Evolutionary conservation across 1,140 invertebrate species (phyloP).

Genomic region (Notospermus geniculatus): DNA sequence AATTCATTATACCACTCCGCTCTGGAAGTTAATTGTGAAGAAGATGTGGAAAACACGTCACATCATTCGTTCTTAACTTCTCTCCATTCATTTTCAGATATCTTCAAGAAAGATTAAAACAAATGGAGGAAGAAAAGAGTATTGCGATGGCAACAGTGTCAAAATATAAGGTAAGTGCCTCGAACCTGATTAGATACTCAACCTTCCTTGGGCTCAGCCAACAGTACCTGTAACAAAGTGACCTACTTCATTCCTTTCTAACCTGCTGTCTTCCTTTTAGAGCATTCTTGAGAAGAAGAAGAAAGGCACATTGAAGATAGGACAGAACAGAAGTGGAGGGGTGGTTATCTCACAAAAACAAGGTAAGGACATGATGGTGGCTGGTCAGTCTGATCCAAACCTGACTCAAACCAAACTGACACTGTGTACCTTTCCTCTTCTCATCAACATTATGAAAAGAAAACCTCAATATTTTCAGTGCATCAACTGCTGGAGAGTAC

Average conservation of each 20-base stretch:
- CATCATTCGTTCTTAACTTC: no score
- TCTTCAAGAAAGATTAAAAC: slow-evolving; percentile 75
- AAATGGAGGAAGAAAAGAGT: slow-evolving; percentile 76
- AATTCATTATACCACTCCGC: no score
- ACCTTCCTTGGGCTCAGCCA: no score
- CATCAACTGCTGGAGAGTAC: slow-evolving; percentile 52
- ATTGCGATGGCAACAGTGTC: slow-evolving; percentile 58
- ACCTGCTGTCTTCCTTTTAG: slow-evolving; percentile 26
- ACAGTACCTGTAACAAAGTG: neutral
- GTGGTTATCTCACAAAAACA: slow-evolving; percentile 55
- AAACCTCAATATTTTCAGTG: slow-evolving; percentile 47
- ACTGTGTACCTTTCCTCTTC: neutral
- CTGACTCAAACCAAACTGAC: neutral
- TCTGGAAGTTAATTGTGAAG: no score
- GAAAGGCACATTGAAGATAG: slow-evolving; percentile 50
- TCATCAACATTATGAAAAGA: no score
- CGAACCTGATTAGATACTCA: no score
- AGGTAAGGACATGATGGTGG: slow-evolving; percentile 32
- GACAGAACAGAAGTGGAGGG: slow-evolving; percentile 50
- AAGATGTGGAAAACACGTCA: no score
- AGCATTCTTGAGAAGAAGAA: slow-evolving; percentile 54
- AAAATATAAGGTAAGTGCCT: slow-evolving; percentile 54
- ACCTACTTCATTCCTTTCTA: neutral
- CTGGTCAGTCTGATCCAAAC: neutral
- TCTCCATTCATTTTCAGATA: neutral